phyloP scores from a whole-genome alignment of 2,797 vertebrate species.

The Chloroceryle inda region DNA sequence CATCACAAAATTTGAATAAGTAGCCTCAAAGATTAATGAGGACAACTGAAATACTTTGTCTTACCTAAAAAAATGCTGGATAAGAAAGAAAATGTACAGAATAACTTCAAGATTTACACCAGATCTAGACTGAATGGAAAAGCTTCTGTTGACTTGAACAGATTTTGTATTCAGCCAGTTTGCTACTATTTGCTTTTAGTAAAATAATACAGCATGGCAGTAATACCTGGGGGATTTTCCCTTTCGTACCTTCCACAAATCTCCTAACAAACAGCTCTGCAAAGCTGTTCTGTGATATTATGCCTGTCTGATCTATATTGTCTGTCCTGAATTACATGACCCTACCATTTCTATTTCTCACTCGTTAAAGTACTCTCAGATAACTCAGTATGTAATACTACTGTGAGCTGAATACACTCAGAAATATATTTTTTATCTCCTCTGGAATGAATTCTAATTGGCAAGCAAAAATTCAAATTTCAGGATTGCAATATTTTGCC shows the following conservation, averaged over 20 bases:
- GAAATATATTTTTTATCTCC: not conserved
- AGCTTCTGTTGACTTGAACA: not conserved
- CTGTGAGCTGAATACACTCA: not conserved
- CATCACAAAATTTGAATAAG: not conserved
- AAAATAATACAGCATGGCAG: not conserved
- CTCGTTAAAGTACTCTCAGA: not conserved
- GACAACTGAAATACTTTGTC: not conserved
- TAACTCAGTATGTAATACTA: not conserved
- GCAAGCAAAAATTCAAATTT: conserved; percentile 30
- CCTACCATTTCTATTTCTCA: not conserved
- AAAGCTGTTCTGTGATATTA: not conserved
- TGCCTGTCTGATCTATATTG: not conserved
- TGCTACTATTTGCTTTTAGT: not conserved
- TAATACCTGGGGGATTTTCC: not conserved
- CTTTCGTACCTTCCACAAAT: not conserved
- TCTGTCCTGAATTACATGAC: not conserved
- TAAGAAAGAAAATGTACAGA: not conserved
- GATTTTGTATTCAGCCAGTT: not conserved
- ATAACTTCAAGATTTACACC: not conserved
- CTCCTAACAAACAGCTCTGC: not conserved
- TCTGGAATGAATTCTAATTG: conserved; percentile 9
- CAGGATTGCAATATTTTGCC: conserved; percentile 43
- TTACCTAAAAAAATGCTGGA: not conserved
- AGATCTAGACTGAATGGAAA: not conserved
- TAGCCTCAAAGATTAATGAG: not conserved